Evolutionary conservation across 2,797 vertebrate species (phyloP), one percentile per base, ranked within the genome.

Genomic region (Siniperca obscura): DNA sequence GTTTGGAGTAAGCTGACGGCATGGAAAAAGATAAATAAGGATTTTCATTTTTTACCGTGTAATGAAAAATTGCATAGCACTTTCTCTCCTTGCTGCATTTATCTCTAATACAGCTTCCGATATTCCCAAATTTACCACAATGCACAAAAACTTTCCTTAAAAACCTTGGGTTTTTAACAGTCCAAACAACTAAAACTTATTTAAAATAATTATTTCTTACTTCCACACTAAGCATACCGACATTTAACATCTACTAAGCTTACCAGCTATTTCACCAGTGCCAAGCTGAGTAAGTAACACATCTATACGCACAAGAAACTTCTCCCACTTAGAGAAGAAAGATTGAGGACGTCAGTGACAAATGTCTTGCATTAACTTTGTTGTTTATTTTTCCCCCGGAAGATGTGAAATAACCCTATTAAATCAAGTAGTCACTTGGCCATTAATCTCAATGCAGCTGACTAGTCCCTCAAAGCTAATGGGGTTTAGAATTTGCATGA

Each of bases 401-500:
- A 95, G 94, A 94, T 92, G 91, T 91, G 93, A 94, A 96, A 95
- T 95, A 96, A 96, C 95, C 94, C 94, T 95, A 96, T 96, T 96
- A 96, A 96, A 96, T 96, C 95, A 96, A 94, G 93, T 90, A 92
- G 93, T 95, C 94, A 93, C 89, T 93, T 88, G 92, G 91, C 93
- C 95, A 96, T 96, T 95, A 95, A 96, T 96, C 96, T 95, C 94
- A 96, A 94, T 96, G 95, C 92, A 91, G 93, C 91, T 92, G 93
- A 95, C 94, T 95, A 94, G 94, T 96, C 94, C 92, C 94, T 95
- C 93, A 95, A 94, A 95, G 94, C 95, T 95, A 96, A 96, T 96
- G 95, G 95, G 94, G 96, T 96, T 96, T 95, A 94, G 91, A 95
- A 96, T 96, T 96, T 95, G 95, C 95, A 96, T 96, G 93, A 95